phyloP scores from a whole-genome alignment of 2,113 vertebrate species.

The Nesoenas mayeri region DNA sequence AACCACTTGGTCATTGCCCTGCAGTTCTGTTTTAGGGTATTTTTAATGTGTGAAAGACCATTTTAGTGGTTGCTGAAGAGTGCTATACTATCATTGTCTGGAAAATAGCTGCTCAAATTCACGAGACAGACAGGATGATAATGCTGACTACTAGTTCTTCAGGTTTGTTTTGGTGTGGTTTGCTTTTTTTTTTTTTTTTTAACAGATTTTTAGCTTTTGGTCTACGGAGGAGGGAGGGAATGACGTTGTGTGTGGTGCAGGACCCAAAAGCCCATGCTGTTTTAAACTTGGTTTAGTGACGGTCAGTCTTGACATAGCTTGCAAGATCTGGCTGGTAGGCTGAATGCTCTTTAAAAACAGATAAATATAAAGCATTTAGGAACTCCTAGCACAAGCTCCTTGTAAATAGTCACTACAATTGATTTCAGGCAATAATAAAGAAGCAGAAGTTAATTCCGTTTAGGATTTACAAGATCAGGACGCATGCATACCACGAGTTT shows the following conservation, averaged over 20 bases:
- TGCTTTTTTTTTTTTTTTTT: no score
- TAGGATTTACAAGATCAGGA: neutral
- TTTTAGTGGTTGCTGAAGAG: neutral
- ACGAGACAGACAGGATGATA: neutral
- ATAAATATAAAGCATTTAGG: neutral
- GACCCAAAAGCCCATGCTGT: neutral
- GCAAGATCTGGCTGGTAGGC: neutral
- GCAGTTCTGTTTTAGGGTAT: neutral
- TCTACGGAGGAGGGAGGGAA: neutral
- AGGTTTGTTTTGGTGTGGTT: neutral
- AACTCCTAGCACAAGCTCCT: neutral
- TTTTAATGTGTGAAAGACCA: neutral
- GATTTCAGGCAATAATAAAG: neutral
- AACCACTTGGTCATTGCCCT: neutral
- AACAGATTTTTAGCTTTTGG: neutral
- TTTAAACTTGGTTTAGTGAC: neutral
- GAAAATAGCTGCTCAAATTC: neutral
- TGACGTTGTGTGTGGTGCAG: accelerated
- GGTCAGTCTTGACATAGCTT: neutral
- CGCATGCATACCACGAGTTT: neutral
- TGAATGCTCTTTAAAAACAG: neutral
- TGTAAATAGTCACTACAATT: neutral
- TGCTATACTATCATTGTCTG: neutral
- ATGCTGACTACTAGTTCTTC: neutral
- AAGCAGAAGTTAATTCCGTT: slow-evolving; percentile 5